These are phyloP conservation scores for Syrmaticus mikado DNA, from an alignment of 2,113 vertebrate species.

Conservation along the genomic window DNA sequence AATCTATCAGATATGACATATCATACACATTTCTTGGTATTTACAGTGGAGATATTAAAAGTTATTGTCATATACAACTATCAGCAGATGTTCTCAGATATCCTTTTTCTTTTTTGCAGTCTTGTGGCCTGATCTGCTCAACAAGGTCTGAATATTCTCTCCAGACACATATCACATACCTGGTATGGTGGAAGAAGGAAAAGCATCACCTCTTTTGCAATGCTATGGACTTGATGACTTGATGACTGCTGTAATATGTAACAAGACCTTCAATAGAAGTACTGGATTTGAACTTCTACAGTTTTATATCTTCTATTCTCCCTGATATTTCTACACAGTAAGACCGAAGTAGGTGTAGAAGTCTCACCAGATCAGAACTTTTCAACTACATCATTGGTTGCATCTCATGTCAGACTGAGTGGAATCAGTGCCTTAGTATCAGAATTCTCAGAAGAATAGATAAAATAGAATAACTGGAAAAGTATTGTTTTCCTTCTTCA, in stretches of 20 bases:
- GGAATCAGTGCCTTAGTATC: background rate
- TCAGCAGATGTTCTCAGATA: background rate
- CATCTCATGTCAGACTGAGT: background rate
- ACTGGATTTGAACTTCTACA: background rate
- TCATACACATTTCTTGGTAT: background rate
- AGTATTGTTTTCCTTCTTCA: background rate
- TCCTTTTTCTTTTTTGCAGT: background rate
- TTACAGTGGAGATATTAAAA: background rate
- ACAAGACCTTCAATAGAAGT: background rate
- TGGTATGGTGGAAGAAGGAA: background rate
- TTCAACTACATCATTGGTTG: background rate
- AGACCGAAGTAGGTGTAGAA: background rate
- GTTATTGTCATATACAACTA: background rate
- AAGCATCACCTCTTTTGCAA: background rate
- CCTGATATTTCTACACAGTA: background rate
- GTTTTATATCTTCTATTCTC: background rate
- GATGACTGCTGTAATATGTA: background rate
- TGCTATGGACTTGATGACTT: background rate
- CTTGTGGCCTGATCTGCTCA: background rate
- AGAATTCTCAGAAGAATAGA: background rate
- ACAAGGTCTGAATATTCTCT: background rate
- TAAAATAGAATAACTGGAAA: background rate
- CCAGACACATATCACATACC: background rate
- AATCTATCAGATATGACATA: background rate
- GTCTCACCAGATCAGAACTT: background rate